Base-by-base conservation (phyloP, 64 coral and sea anemone species). In the Actinia tenebrosa region DNA sequence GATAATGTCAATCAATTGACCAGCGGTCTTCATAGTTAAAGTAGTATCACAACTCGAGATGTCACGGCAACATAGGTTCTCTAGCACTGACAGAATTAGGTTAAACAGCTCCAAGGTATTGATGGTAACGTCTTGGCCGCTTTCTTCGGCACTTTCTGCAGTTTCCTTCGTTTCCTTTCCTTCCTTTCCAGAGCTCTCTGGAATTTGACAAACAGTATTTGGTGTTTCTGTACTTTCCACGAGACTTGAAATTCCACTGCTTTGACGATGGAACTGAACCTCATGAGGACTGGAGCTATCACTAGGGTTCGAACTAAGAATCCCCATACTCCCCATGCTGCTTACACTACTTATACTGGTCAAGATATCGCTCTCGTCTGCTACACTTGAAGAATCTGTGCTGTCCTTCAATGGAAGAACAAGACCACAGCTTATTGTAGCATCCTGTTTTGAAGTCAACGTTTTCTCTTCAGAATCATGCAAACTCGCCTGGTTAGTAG, bases 41-140 rank as follows among this genome's bases (percentile, higher is more conserved):
- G 23, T 17, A 13, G 69, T 79, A 80, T 93, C 91, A 85, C 87
- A 78, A 37, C 23, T 75, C 22, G 71, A 45, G 26, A 46, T 87
- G 26, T 89, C 86, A 11, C 86, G 86, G 26, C 91, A 96, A 53
- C 79, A 90, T 1, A 96, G 85, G 45, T 96, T 93, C 84, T 96
- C 94, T 50, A 93, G 80, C 27, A 87, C 89, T 13, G 94, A 47
- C 8, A 96, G 20, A 61, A 93, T 87, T 22, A 96, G 91, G 16
- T 90, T 53, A 10, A 79, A 81, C 26, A 96, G 75, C 78, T 93
- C 84, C 72, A 96, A 96, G 5, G 55, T 80, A 43, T 89, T 82
- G 45, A 81, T 50, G 45, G 5, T 50, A 81, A 81, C 19, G 22
- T 81, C 79, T 81, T 75, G 23, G 69, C 30, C 30, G 30, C 3